A percentile compares a stretch with the other conserved stretches of the same genome.
phyloP scores from a whole-genome alignment of 2,797 vertebrate genomes.

The Crenichthys baileyi region DNA sequence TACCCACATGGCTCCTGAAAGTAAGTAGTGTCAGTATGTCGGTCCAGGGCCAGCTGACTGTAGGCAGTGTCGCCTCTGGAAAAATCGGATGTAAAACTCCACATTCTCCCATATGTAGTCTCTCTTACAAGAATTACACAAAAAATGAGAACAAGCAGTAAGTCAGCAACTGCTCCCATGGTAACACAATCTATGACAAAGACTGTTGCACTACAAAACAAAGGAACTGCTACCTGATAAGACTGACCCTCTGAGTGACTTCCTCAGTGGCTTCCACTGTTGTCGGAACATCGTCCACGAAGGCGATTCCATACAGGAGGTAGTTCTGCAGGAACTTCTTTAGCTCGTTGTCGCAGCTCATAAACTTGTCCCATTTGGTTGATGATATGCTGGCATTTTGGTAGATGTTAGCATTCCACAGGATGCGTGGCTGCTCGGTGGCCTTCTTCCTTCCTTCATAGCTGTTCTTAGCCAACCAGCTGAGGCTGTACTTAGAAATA shows the following conservation, averaged over 20 bases:
- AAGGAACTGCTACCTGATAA: constrained; percentile 85
- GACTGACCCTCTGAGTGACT: constrained; percentile 84
- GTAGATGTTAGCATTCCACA: constrained; percentile 90
- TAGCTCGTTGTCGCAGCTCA: constrained; percentile 86
- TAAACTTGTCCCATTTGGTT: constrained; percentile 82
- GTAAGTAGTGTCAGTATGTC: constrained; percentile 93
- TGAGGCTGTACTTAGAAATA: constrained; percentile 83
- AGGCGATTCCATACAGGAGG: constrained; percentile 89
- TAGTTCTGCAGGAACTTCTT: constrained; percentile 88
- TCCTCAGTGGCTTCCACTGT: constrained; percentile 88
- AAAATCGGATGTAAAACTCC: constrained; percentile 92
- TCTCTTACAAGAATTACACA: constrained; percentile 78
- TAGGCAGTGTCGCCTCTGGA: constrained; percentile 92
- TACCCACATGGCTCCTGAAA: constrained; percentile 94
- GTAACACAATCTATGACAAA: neutral
- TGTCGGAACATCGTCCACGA: constrained; percentile 87
- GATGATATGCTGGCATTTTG: constrained; percentile 77
- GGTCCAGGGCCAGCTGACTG: constrained; percentile 89
- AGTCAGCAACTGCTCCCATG: neutral
- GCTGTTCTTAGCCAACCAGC: constrained; percentile 90
- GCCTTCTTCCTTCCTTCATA: constrained; percentile 86
- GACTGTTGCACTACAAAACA: neutral
- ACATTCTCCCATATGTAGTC: constrained; percentile 92
- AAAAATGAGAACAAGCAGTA: neutral
- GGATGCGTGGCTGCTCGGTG: constrained; percentile 82